A percentile compares a stretch with the other conserved stretches of the same genome.
These are phyloP conservation scores for Coryphaenoides rupestris DNA, from an alignment of 2,113 vertebrate species.

Conservation along the genomic window DNA sequence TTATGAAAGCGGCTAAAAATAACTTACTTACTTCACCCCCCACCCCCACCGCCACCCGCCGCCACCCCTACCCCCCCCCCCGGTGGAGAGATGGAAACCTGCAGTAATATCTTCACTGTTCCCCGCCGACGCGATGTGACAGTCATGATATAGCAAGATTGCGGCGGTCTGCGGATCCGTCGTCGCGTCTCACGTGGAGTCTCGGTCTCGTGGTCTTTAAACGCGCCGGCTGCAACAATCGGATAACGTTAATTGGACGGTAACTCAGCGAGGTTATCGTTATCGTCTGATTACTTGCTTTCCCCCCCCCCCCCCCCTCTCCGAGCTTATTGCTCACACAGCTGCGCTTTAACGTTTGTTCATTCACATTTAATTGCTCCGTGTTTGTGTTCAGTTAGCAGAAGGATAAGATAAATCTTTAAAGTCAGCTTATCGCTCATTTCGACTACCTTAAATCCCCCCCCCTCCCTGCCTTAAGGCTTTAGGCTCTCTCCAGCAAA, in stretches of 20 bases:
- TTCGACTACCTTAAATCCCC: slow-evolving; percentile 33
- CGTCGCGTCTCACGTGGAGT: slow-evolving; percentile 6
- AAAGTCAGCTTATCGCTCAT: slow-evolving; percentile 40
- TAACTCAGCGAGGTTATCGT: slow-evolving; percentile 30
- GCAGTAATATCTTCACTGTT: slow-evolving; percentile 57
- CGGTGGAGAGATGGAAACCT: slow-evolving; percentile 51
- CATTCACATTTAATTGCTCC: slow-evolving; percentile 45
- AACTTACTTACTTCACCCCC: slow-evolving; percentile 29
- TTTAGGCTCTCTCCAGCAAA: slow-evolving; percentile 35
- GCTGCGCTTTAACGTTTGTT: slow-evolving; percentile 48
- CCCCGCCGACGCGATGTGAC: slow-evolving; percentile 30
- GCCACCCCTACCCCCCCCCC: too few species aligned
- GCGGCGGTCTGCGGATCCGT: slow-evolving; percentile 7
- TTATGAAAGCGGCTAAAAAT: slow-evolving; percentile 74
- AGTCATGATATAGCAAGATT: slow-evolving; percentile 34
- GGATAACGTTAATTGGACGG: slow-evolving; percentile 40
- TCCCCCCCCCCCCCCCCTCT: slow-evolving; percentile 36
- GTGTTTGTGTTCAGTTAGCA: slow-evolving; percentile 40
- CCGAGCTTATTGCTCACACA: slow-evolving; percentile 42
- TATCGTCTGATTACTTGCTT: not conserved
- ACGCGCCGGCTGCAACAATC: slow-evolving; percentile 25
- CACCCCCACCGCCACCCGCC: too few species aligned
- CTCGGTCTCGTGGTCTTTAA: slow-evolving; percentile 18
- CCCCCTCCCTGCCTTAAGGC: too few species aligned
- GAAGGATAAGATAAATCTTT: slow-evolving; percentile 42